Evolutionary conservation across 2,113 vertebrate genomes (phyloP).

Genomic region (Todiramphus chloris): DNA sequence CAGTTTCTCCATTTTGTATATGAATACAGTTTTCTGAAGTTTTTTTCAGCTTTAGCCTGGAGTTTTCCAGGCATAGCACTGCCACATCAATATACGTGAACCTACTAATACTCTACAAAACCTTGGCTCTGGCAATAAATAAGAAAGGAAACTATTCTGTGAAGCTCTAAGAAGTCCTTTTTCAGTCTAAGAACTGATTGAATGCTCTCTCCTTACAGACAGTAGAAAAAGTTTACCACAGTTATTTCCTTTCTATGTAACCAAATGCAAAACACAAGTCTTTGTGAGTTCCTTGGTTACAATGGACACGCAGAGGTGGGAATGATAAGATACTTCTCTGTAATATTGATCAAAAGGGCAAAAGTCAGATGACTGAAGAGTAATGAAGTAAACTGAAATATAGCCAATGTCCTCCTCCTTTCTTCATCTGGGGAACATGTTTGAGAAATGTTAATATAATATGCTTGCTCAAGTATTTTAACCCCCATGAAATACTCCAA

Average conservation of each 20-base stretch:
- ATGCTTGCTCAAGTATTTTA: not conserved
- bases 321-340: not conserved
- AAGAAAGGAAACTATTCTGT: not conserved
- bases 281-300: not conserved
- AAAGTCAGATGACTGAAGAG: not conserved
- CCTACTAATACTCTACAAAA: not conserved
- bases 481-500: not conserved
- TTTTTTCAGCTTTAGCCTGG: not conserved
- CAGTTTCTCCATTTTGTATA: not conserved
- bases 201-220: not conserved
- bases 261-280: not conserved
- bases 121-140: not conserved
- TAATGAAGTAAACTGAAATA: not conserved
- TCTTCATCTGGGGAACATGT: not conserved
- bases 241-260: not conserved
- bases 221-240: not conserved
- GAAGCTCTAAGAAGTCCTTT: not conserved
- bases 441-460: not conserved
- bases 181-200: not conserved
- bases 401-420: not conserved
- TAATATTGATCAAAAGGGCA: not conserved
- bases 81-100: not conserved
- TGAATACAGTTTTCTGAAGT: not conserved
- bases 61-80: not conserved
- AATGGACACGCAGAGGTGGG: not conserved